Evolutionary conservation across 2,888 invertebrate genomes (phyloP).

Genomic region (Eulithis prunata): DNA sequence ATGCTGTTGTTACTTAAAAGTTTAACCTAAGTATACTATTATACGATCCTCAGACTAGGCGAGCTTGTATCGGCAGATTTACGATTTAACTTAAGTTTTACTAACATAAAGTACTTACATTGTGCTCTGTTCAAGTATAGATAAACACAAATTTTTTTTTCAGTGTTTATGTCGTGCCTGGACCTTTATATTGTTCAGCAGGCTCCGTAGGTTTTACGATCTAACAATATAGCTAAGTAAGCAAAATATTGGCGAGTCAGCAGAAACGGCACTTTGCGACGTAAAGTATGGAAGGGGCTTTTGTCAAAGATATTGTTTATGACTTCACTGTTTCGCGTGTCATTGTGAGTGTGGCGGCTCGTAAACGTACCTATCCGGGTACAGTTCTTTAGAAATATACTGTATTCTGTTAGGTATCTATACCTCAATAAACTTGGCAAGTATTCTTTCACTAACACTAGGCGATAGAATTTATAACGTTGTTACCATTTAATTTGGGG

Average conservation of each 20-base stretch:
- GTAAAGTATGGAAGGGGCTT: slow-evolving; percentile 30
- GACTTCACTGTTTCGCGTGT: slow-evolving; percentile 31
- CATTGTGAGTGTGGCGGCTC: slow-evolving; percentile 24
- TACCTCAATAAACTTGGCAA: not conserved
- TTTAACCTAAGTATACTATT: too few species aligned
- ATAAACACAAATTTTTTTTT: too few species aligned
- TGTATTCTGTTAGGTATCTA: not conserved
- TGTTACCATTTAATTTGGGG: too few species aligned
- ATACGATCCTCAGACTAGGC: too few species aligned
- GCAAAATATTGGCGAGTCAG: slow-evolving; percentile 35
- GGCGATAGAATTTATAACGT: too few species aligned
- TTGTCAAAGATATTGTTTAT: slow-evolving; percentile 37
- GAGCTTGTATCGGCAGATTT: too few species aligned
- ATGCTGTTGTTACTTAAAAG: too few species aligned
- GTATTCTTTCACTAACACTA: too few species aligned
- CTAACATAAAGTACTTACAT: too few species aligned
- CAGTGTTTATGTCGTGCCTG: slow-evolving; percentile 7
- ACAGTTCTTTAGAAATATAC: not conserved
- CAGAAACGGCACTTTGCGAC: slow-evolving; percentile 30
- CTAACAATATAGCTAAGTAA: slow-evolving; percentile 33
- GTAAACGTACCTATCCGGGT: slow-evolving; percentile 19
- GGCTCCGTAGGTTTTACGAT: slow-evolving; percentile 32
- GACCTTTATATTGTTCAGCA: slow-evolving; percentile 13
- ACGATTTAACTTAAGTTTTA: too few species aligned
- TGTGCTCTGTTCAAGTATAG: too few species aligned